These are phyloP conservation scores for Machimus rusticus DNA, from an alignment of 2,888 invertebrate species.

Conservation along the genomic window DNA sequence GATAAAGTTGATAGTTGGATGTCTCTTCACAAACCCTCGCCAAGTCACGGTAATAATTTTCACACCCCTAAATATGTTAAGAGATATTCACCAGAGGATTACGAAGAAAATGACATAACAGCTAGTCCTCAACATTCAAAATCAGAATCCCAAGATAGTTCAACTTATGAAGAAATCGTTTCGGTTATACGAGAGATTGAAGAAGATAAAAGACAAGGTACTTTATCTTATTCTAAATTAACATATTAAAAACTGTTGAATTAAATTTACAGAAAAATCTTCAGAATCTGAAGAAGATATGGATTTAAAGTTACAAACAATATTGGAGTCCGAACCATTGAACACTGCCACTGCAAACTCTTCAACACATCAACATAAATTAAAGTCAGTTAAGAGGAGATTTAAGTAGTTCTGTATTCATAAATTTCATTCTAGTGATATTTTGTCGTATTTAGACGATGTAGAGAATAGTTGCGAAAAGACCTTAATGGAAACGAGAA, in stretches of 20 bases:
- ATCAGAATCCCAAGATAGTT: constrained; percentile 57
- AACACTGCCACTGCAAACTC: background rate
- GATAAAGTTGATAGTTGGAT: constrained; percentile 64
- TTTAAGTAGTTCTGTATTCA: background rate
- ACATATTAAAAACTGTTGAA: background rate
- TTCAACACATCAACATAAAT: constrained; percentile 39
- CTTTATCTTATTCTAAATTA: background rate
- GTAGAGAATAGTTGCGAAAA: constrained; percentile 62
- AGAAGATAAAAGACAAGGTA: constrained; percentile 60
- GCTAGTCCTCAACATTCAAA: constrained; percentile 54
- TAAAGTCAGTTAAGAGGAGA: constrained; percentile 44
- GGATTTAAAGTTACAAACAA: constrained; percentile 39
- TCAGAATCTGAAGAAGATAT: background rate
- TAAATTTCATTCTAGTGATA: constrained; percentile 55
- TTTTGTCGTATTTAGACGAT: constrained; percentile 60
- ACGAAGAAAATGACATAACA: constrained; percentile 11
- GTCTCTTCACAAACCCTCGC: constrained; percentile 55
- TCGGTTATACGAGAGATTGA: constrained; percentile 63
- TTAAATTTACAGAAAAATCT: background rate
- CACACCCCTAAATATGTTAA: background rate
- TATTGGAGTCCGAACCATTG: background rate
- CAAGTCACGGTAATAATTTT: background rate
- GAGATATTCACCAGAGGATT: constrained; percentile 5
- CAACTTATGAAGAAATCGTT: constrained; percentile 62
- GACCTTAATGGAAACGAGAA: constrained; percentile 59